phyloP scores from a whole-genome alignment of 1,140 invertebrate genomes.

The Pomacea maculata region DNA sequence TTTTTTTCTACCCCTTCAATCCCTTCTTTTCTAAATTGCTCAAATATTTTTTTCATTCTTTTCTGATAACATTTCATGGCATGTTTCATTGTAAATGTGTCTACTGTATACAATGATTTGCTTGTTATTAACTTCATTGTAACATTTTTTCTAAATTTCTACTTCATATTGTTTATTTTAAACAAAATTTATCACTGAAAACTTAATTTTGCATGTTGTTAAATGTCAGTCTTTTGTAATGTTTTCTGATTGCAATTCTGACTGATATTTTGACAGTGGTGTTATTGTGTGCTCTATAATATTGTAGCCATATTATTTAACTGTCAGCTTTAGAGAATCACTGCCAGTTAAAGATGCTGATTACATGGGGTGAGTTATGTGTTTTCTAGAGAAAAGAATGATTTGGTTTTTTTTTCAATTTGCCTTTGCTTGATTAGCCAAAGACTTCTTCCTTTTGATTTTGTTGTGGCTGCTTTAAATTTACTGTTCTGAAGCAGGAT shows the following conservation, averaged over 20 bases:
- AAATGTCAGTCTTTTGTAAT: not conserved
- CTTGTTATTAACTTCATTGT: too few relatives aligned
- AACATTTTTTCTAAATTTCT: too few relatives aligned
- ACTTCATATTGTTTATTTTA: too few relatives aligned
- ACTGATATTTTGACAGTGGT: not conserved
- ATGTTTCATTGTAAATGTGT: too few relatives aligned
- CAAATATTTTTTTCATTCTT: too few relatives aligned
- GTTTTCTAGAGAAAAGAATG: not conserved
- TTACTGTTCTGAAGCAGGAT: too few relatives aligned
- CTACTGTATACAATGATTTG: too few relatives aligned
- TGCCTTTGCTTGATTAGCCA: not conserved
- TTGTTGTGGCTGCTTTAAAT: not conserved
- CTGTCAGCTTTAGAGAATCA: conserved; percentile 12
- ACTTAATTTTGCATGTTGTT: not conserved
- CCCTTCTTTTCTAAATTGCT: too few relatives aligned
- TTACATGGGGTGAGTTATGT: conserved; percentile 17
- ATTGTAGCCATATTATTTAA: not conserved
- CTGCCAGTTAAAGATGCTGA: conserved; percentile 1
- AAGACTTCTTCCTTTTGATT: not conserved
- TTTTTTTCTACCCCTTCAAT: too few relatives aligned
- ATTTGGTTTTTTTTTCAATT: not conserved
- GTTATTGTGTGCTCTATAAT: not conserved
- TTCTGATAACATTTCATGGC: too few relatives aligned
- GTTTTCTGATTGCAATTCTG: too few relatives aligned
- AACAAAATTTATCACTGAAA: too few relatives aligned